These are phyloP conservation scores for Hanleya hanleyi DNA, from an alignment of 2,888 invertebrate genomes.

Conservation along the genomic window DNA sequence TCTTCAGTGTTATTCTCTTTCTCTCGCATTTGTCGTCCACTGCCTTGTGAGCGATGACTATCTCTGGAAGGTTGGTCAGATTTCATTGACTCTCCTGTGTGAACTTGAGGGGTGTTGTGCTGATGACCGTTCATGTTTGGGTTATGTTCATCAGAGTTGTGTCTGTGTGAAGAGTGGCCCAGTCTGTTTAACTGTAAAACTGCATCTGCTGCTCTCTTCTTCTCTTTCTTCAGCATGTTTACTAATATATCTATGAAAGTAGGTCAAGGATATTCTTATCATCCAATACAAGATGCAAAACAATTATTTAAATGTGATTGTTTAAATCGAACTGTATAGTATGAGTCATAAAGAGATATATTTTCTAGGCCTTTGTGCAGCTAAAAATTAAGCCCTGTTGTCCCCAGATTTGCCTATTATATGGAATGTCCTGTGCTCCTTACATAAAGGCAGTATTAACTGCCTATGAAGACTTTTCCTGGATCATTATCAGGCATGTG, in stretches of 20 bases:
- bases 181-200: constrained; percentile 38
- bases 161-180: constrained; percentile 34
- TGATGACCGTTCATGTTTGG: not conserved
- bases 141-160: not conserved
- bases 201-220: constrained; percentile 63
- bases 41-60: not conserved
- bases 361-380: too few species aligned
- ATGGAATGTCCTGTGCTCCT: too few species aligned
- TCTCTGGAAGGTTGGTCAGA: not conserved
- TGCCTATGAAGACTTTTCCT: too few species aligned
- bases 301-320: too few species aligned
- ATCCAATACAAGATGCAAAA: too few species aligned
- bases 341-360: too few species aligned
- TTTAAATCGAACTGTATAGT: too few species aligned
- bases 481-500: too few species aligned
- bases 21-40: not conserved
- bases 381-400: too few species aligned
- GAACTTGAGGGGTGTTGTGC: not conserved
- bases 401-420: too few species aligned
- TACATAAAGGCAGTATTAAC: too few species aligned
- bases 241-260: constrained; percentile 71
- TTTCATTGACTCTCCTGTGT: not conserved
- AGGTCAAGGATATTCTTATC: too few species aligned
- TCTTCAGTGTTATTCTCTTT: not conserved
- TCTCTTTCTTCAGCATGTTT: constrained; percentile 73